These are phyloP conservation scores for Coregonus clupeaformis DNA, from an alignment of 2,113 vertebrate species.

Conservation along the genomic window DNA sequence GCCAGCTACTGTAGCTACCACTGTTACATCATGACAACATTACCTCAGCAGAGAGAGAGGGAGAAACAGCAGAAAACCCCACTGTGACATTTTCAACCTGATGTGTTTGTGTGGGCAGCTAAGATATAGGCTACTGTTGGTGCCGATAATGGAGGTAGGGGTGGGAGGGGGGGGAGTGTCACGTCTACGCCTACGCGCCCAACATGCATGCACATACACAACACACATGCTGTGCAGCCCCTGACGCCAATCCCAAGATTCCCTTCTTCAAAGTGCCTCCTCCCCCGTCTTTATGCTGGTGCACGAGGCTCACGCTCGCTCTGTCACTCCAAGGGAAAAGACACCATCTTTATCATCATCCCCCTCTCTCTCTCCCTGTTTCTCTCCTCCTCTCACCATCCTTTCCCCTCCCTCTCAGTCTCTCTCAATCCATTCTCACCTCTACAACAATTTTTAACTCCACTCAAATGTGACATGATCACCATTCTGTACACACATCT, in stretches of 20 bases:
- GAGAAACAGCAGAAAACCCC: not conserved
- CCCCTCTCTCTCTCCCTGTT: not conserved
- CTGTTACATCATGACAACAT: constrained; percentile 22
- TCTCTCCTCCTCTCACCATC: not conserved
- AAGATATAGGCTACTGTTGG: not conserved
- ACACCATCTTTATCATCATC: not conserved
- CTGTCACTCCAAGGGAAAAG: constrained; percentile 39
- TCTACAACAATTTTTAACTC: too few species aligned
- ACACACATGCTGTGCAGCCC: not conserved
- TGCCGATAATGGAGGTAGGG: not conserved
- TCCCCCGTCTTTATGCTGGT: constrained; percentile 18
- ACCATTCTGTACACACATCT: too few species aligned
- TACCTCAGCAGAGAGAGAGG: constrained; percentile 19
- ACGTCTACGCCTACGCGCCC: not conserved
- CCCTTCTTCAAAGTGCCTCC: constrained; percentile 50
- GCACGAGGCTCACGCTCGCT: constrained; percentile 14
- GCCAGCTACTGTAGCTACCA: not conserved
- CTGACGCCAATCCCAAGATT: constrained; percentile 11
- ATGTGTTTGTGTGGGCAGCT: constrained; percentile 13
- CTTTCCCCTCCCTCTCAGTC: not conserved
- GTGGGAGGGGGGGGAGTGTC: constrained; percentile 6
- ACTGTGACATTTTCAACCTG: constrained; percentile 17
- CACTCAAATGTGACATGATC: too few species aligned
- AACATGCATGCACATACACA: constrained; percentile 5
- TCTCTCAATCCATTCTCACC: constrained; percentile 1